Conservation (phyloP, 2,113 vertebrate species). For the Mustelus asterias region DNA sequence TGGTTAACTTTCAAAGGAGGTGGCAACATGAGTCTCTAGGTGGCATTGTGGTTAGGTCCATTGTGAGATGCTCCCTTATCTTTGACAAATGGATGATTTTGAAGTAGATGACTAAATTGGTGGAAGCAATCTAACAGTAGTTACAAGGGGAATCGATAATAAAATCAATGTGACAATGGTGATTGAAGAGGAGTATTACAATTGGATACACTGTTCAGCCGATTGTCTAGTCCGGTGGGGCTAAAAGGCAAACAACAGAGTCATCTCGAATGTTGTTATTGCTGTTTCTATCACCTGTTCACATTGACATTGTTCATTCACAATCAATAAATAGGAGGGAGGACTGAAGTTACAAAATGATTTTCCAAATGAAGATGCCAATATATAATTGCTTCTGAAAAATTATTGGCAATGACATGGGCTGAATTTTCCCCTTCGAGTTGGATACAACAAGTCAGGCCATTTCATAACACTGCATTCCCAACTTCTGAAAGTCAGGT, state of each 20-base stretch:
- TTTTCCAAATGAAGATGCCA: background rate
- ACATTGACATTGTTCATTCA: background rate
- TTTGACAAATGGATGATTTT: background rate
- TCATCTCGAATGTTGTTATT: background rate
- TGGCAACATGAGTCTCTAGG: background rate
- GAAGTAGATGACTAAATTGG: background rate
- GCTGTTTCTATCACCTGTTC: background rate
- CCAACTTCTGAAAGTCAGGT: too few species aligned
- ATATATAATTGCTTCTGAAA: background rate
- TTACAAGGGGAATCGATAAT: background rate
- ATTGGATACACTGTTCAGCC: background rate
- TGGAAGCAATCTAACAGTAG: background rate
- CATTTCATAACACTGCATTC: too few species aligned
- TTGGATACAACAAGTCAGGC: background rate
- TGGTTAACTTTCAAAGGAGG: background rate
- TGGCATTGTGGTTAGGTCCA: background rate
- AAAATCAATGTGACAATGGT: background rate
- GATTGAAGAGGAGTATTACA: background rate
- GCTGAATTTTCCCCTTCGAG: background rate
- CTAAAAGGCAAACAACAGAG: background rate
- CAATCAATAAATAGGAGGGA: background rate
- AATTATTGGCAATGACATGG: background rate
- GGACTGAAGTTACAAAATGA: background rate
- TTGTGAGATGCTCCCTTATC: background rate
- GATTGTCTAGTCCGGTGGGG: background rate